A percentile compares a stretch with the other conserved stretches of the same genome.
Evolutionary conservation across 2,888 invertebrate genomes (phyloP).

Genomic region (Drosophila cognata): DNA sequence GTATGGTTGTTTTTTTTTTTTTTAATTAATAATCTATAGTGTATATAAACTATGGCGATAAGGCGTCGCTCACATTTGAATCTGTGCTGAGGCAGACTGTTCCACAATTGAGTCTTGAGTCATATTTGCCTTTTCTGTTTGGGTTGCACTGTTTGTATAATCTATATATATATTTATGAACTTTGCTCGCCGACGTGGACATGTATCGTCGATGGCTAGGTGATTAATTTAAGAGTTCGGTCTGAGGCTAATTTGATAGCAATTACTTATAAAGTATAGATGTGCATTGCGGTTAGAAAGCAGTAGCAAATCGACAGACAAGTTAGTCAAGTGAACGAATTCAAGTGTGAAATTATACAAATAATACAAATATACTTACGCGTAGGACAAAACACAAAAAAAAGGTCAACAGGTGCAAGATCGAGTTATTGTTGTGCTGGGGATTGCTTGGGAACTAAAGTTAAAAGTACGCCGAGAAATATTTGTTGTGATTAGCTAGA

Average conservation of each 20-base stretch:
- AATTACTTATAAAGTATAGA: slow-evolving; percentile 28
- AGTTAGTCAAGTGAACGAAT: slow-evolving; percentile 14
- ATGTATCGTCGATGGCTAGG: slow-evolving; percentile 3
- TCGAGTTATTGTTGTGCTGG: slow-evolving; percentile 29
- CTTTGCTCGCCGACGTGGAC: slow-evolving; percentile 63
- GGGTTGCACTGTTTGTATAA: slow-evolving; percentile 27
- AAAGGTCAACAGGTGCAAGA: slow-evolving; percentile 39
- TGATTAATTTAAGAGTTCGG: slow-evolving; percentile 50
- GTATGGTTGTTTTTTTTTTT: not conserved
- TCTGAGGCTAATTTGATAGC: slow-evolving; percentile 35
- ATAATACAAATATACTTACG: slow-evolving; percentile 44
- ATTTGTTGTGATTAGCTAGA: slow-evolving; percentile 13
- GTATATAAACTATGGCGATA: slow-evolving; percentile 43
- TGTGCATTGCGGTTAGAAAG: slow-evolving; percentile 49
- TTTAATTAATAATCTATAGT: not conserved
- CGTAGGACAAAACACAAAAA: slow-evolving; percentile 47
- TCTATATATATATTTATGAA: slow-evolving; percentile 50
- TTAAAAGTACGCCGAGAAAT: slow-evolving; percentile 21
- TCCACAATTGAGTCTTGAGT: slow-evolving; percentile 52
- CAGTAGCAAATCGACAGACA: slow-evolving; percentile 43
- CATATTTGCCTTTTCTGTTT: slow-evolving; percentile 59
- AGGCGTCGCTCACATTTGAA: slow-evolving; percentile 34
- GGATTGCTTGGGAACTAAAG: slow-evolving; percentile 15
- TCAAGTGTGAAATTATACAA: slow-evolving; percentile 1
- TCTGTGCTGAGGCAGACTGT: slow-evolving; percentile 14